A percentile compares a stretch with the other conserved stretches of the same genome.
Conservation (phyloP, 2,888 invertebrate species). For the Andrena bucephala region DNA sequence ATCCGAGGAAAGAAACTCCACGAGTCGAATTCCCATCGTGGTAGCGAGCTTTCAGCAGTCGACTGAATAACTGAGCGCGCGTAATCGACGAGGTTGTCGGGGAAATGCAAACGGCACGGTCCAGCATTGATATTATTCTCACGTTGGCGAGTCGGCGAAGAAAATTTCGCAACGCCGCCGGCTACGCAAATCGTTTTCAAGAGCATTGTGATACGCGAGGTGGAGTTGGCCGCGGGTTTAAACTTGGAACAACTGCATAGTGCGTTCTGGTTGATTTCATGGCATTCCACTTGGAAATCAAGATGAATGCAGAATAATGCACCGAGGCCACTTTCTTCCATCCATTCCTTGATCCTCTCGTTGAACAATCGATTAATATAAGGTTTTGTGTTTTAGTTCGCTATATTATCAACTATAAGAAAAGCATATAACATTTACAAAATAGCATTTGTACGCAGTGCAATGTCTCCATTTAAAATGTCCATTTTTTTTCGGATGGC, state of each 20-base stretch:
- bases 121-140: conserved; percentile 25
- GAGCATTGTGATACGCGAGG: background rate
- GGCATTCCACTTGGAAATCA: background rate
- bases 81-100: background rate
- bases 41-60: too few species aligned
- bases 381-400: too few species aligned
- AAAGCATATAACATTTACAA: too few species aligned
- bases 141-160: conserved; percentile 24
- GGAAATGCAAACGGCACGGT: conserved; percentile 8
- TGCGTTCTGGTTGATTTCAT: background rate
- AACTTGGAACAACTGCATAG: background rate
- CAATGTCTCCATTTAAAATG: too few species aligned
- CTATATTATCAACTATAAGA: too few species aligned
- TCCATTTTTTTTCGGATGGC: too few species aligned
- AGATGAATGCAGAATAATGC: background rate
- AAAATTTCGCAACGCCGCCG: conserved; percentile 34
- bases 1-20: too few species aligned
- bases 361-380: background rate
- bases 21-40: too few species aligned
- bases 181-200: conserved; percentile 39
- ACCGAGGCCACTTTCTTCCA: background rate
- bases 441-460: too few species aligned
- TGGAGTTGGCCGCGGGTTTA: background rate
- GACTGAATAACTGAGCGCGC: too few species aligned
- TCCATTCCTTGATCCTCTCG: conserved; percentile 2